Evolutionary conservation across 2,113 vertebrate species (phyloP).

Genomic region (Dipodomys stephensi): DNA sequence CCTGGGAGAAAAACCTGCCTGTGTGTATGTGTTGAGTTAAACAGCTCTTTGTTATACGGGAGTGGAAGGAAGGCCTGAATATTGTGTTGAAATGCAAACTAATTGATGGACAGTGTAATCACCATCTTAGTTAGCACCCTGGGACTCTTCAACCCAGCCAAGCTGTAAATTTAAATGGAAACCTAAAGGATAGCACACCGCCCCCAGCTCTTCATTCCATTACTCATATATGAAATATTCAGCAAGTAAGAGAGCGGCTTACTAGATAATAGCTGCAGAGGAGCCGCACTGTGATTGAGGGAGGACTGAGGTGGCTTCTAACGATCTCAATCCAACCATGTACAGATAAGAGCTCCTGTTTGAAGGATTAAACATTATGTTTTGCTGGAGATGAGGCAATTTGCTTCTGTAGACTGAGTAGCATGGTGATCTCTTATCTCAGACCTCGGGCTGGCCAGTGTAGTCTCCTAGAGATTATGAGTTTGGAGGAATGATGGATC

Average conservation of each 20-base stretch:
- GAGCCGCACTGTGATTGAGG: slow-evolving; percentile 42
- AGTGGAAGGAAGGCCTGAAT: slow-evolving; percentile 30
- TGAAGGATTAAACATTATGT: slow-evolving; percentile 32
- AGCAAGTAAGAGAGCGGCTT: slow-evolving; percentile 55
- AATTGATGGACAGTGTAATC: slow-evolving; percentile 76
- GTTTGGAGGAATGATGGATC: slow-evolving; percentile 24
- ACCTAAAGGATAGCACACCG: slow-evolving; percentile 47
- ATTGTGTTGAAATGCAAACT: slow-evolving; percentile 61
- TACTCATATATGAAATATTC: slow-evolving; percentile 78
- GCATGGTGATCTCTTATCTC: not conserved
- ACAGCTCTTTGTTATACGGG: slow-evolving; percentile 63
- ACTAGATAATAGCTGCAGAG: slow-evolving; percentile 63
- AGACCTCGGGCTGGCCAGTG: not conserved
- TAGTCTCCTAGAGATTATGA: slow-evolving; percentile 13
- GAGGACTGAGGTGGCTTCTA: slow-evolving; percentile 35
- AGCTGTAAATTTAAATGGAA: slow-evolving; percentile 76
- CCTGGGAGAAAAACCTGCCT: not conserved
- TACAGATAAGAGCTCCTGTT: slow-evolving; percentile 24
- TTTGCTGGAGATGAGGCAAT: slow-evolving; percentile 16
- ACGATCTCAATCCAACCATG: slow-evolving; percentile 22
- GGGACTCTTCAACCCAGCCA: slow-evolving; percentile 63
- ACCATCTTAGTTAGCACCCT: slow-evolving; percentile 55
- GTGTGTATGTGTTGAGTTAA: slow-evolving; percentile 61
- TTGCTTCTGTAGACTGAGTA: not conserved
- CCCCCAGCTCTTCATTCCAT: slow-evolving; percentile 62